Evolutionary conservation across 64 coral and sea anemone species (phyloP), one percentile per base, ranked within the genome.

Genomic region (Porites australiensis): DNA sequence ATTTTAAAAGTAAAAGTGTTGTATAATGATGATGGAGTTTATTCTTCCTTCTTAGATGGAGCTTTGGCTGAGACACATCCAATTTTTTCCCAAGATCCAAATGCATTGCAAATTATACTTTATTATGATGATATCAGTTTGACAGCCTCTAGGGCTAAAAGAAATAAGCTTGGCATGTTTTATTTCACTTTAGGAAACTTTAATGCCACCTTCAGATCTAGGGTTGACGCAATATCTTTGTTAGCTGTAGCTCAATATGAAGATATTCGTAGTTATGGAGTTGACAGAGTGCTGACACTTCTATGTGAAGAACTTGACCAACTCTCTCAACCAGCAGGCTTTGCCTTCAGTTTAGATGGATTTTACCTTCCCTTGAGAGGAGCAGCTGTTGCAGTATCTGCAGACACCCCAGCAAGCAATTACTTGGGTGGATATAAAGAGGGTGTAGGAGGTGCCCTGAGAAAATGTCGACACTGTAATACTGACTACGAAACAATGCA

Each of bases 391-490:
- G 71, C 77, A 37, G 88, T 66, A n/a, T 46, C 76, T 63, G 92
- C 64, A 73, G 92, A 94, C 57, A 94, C 92, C 15, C 85, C 86
- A 23, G 92, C 77, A 55, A 88, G 86, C 66, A 64, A 94, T 63
- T 50, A 88, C 46, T 21, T 66, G 44, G 86, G 53, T 52, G 86
- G 92, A 9, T 94, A 73, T 57, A 94, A 94, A 81, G 86, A 88
- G 70, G 92, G 91, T 60, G 91, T 93, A 47, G 91, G 91, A 13
- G 47, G 70, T 66, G 86, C 93, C 63, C 83, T 89, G 74, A 73
- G 73, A 57, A 94, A 94, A 90, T 94, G 93, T 68, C 69, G 87
- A 6, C 87, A 94, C 64, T 94, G 93, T 65, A 79, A 89, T 65
- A 50, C 87, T 14, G 51, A 64, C 44, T 89, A 70, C 43, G 77